Conservation (phyloP, 2,113 vertebrate species). For the Fregata magnificens region DNA sequence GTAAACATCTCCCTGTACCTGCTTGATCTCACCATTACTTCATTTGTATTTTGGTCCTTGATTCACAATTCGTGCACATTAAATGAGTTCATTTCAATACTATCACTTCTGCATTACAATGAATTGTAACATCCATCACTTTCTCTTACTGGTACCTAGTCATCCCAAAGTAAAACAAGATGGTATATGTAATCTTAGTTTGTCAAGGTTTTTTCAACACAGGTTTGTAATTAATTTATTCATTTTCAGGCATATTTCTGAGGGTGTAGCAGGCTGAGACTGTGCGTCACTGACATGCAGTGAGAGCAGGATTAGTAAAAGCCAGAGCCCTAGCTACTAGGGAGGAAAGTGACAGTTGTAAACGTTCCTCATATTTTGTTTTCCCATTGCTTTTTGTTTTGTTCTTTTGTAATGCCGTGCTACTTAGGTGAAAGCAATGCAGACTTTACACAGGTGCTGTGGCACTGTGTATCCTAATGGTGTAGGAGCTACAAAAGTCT, state of each 20-base stretch:
- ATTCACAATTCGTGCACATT: accelerated
- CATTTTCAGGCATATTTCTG: background rate
- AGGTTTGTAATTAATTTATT: background rate
- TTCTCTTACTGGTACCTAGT: background rate
- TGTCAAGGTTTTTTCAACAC: background rate
- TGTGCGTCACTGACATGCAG: background rate
- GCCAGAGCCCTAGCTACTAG: background rate
- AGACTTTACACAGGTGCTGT: background rate
- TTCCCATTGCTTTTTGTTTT: background rate
- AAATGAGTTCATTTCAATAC: background rate
- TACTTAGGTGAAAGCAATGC: background rate
- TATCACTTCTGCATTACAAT: background rate
- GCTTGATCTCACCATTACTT: background rate
- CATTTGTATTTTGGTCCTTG: background rate
- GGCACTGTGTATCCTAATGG: background rate
- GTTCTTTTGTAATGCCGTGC: no score
- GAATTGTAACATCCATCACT: background rate
- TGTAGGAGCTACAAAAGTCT: background rate
- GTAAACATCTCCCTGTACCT: background rate
- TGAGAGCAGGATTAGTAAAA: background rate
- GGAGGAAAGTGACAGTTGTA: background rate
- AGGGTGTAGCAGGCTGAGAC: background rate
- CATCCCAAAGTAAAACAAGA: background rate
- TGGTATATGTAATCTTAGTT: background rate
- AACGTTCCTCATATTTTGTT: background rate